Evolutionary conservation across 1,140 invertebrate species (phyloP), one percentile per base, ranked within the genome.

Genomic region (Cyclina sinensis): DNA sequence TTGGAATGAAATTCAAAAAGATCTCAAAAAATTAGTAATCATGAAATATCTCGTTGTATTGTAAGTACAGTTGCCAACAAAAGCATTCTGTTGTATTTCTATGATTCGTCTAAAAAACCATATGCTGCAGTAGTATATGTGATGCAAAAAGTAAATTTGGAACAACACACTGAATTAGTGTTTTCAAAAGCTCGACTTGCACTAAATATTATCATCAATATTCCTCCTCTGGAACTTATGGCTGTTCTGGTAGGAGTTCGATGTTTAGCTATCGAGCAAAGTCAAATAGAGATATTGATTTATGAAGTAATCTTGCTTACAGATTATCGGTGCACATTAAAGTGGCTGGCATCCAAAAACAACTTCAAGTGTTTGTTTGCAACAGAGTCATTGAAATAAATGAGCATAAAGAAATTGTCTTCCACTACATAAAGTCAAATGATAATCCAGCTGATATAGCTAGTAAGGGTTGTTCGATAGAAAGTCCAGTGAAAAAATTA

Each of bases 101-200:
- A 4, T 57, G 21, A 57, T 57, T 14, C 21, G 4, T 57, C 9
- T 57, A 57, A 4, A 18, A n/a, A n/a, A n/a, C n/a, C 21, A 57
- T 57, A 57, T 21, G 51, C 51, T 18, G n/a, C 51, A 57, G 18
- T 57, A 21, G 21, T 57, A 18, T 57, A 57, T 57, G 4, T 57
- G 51, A 57, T 57, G 51, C 51, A 57, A 21, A 57, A 57, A 57
- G 9, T 14, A 3, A 18, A 57, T 18, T 14, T 21, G 21, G 9
- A 57, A 18, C 51, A 57, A 21, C 51, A 57, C 21, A 57, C n/a
- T 3, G 51, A 57, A 57, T 4, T 57, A 21, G 18, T 57, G 51
- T 57, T 57, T 57, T 57, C 51, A 57, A 57, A 57, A 21, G 51
- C 51, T 21, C 51, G 51, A 57, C 51, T 57, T 57, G 51, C 51